These are phyloP conservation scores for Drosophila takahashii DNA, from an alignment of 1,140 invertebrate genomes.

Conservation along the genomic window DNA sequence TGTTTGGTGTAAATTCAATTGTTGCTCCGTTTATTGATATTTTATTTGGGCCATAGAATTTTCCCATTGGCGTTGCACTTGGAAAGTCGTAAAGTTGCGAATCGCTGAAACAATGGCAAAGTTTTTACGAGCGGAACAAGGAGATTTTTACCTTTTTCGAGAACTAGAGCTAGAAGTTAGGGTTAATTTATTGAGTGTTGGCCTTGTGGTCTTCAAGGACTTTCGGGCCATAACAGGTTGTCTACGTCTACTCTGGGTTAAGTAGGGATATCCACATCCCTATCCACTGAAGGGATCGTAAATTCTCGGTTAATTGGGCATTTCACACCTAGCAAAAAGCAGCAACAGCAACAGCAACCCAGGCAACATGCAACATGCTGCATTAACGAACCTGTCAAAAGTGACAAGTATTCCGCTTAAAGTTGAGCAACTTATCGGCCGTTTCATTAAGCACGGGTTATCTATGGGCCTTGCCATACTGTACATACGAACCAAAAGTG, in stretches of 20 bases:
- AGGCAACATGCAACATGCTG: conserved; percentile 27
- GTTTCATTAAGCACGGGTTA: conserved; percentile 53
- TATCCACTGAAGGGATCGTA: conserved; percentile 36
- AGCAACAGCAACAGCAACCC: neutral
- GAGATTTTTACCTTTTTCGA: conserved; percentile 34
- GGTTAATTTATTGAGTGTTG: conserved; percentile 37
- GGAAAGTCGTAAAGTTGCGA: conserved; percentile 80
- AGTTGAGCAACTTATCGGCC: conserved; percentile 69
- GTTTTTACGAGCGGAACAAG: conserved; percentile 73
- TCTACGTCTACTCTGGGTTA: conserved; percentile 42
- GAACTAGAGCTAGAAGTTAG: conserved; percentile 18
- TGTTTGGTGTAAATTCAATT: conserved; percentile 78
- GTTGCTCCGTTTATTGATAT: conserved; percentile 80
- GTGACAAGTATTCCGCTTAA: conserved; percentile 77
- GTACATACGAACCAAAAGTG: neutral
- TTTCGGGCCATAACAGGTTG: conserved; percentile 69
- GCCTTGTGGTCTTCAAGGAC: conserved; percentile 69
- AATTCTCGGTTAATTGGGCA: conserved; percentile 73
- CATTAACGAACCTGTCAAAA: conserved; percentile 79
- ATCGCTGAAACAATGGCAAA: conserved; percentile 70
- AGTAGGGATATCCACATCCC: conserved; percentile 12
- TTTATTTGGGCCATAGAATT: conserved; percentile 61
- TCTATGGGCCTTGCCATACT: conserved; percentile 42
- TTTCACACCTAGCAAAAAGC: conserved; percentile 65
- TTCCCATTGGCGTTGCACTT: conserved; percentile 44